These are phyloP conservation scores for Pteronotus mesoamericanus DNA, from an alignment of 2,797 vertebrate species.

Conservation along the genomic window DNA sequence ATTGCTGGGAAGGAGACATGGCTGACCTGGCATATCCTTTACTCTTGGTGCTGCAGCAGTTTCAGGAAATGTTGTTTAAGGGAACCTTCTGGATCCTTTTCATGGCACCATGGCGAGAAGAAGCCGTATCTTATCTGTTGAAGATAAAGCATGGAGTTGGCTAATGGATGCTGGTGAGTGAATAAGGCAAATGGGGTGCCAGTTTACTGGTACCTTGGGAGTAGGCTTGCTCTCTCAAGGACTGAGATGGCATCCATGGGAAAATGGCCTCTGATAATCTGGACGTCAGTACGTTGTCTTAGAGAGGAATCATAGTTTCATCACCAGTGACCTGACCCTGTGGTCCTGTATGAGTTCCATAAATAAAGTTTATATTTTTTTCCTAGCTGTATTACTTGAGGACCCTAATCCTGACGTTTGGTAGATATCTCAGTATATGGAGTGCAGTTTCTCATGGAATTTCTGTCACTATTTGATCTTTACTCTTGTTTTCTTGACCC, in stretches of 20 bases:
- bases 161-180: constrained; percentile 47
- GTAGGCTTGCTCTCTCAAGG: background rate
- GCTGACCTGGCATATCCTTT: constrained; percentile 52
- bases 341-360: background rate
- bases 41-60: constrained; percentile 40
- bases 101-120: constrained; percentile 54
- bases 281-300: background rate
- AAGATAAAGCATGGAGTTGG: constrained; percentile 65
- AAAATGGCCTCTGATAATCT: background rate
- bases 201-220: background rate
- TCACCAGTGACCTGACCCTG: background rate
- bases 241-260: background rate
- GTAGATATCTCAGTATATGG: background rate
- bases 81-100: constrained; percentile 58
- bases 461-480: background rate
- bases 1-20: constrained; percentile 47
- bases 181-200: constrained; percentile 34
- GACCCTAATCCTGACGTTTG: background rate
- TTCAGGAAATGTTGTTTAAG: constrained; percentile 40
- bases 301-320: background rate
- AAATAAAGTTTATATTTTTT: background rate
- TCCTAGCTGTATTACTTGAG: background rate
- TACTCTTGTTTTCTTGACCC: background rate
- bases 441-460: background rate
- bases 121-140: constrained; percentile 39